Evolutionary conservation across 2,113 vertebrate genomes (phyloP), one percentile per base, ranked within the genome.

Genomic region (Psittacula cyanocephala): DNA sequence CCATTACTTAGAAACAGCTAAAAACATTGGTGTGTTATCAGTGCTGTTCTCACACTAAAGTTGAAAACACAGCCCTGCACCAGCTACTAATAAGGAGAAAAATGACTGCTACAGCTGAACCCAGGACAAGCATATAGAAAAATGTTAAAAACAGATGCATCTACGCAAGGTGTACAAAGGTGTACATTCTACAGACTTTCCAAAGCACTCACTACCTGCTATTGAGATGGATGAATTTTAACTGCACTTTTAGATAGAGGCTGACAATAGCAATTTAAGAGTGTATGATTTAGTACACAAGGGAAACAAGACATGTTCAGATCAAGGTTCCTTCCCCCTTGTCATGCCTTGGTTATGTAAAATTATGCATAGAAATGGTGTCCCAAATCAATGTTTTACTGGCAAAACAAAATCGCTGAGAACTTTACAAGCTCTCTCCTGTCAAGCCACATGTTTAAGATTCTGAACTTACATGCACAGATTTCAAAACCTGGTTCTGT

Each of bases 151-250:
- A n/a, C 9, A 75, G 14, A 67, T 43, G 5, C 7, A 62, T 11
- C 17, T 23, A 35, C 10, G 5, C 5, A 43, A 20, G 4, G 3
- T 55, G 8, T 39, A 22, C 2, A 23, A 63, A 62, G 3, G 1
- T 25, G 4, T 19, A 25, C 14, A 7, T 59, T 71, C 57, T 47
- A 19, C 22, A 67, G 17, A 13, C 27, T 47, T 93, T 86, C 9
- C 49, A 44, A 83, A 91, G 14, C 24, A 23, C 41, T 67, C 39
- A 19, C 20, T 86, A 47, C 6, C 9, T 1, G 1, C 50, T 65
- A 5, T 27, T 52, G 29, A 47, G 31, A 63, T 11, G 7, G 39
- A 39, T 67, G 8, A 80, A 55, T 46, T 41, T 75, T 67, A 39
- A 70, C 20, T 57, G 11, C 31, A 11, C 17, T 78, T 65, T 63